Evolutionary conservation across 2,113 vertebrate species (phyloP), one percentile per base, ranked within the genome.

Genomic region (Mohoua ochrocephala): DNA sequence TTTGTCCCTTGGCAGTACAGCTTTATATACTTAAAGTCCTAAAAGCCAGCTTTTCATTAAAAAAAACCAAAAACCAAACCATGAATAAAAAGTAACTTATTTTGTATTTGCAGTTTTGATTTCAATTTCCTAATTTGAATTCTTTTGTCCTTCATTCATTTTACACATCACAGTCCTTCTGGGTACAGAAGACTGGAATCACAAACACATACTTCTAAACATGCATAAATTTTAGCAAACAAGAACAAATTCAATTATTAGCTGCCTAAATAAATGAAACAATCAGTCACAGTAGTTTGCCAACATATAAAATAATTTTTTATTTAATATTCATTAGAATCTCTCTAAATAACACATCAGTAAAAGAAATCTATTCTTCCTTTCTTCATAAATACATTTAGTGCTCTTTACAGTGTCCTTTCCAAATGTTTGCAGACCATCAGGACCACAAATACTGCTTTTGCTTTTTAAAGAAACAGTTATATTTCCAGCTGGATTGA

Each of bases 401-500:
- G 33, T 24, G 31, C 13, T 89, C 52, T 50, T 85, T 52, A 54
- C 50, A 91, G n/a, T 73, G 33, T 35, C 39, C 89, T 79, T 84
- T 73, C 26, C 60, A 59, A 84, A 54, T 80, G 67, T 75, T 75
- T 77, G 76, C 22, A 95, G 52, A 49, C 57, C 31, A 79, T 12
- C 53, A 57, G 30, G 44, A 71, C 74, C 71, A 92, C 84, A 91
- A 92, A 59, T 19, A 89, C 23, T 47, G 57, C 1, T 61, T 75
- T n/a, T 87, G 39, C 28, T 96, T 90, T 68, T 95, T 94, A 41
- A 31, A 93, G 91, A 85, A 94, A 70, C 3, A 20, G 60, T 71
- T 90, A 33, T 14, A 91, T 86, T 78, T 89, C 86, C 57, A 94
- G 67, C 31, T 69, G 82, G 60, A 92, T 76, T 88, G 91, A 92